Percentiles rank a stretch among this genome's conserved stretches.
These are phyloP conservation scores for Cassiopea andromeda DNA, from an alignment of 30 jellyfish, hydroid and myxozoan genomes.

Conservation along the genomic window DNA sequence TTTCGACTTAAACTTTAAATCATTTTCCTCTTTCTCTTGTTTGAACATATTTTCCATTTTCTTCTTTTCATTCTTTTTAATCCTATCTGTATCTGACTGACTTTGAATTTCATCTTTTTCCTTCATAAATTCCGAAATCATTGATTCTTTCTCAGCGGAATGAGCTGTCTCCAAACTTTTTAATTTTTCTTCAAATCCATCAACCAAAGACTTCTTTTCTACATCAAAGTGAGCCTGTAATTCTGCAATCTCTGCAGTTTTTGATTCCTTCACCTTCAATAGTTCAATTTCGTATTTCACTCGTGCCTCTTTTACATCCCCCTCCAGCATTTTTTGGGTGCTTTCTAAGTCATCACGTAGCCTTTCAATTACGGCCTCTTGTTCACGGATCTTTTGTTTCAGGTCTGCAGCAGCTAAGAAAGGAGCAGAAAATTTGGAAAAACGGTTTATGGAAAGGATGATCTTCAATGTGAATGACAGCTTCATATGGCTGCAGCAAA, in stretches of 20 bases:
- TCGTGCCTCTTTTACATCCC: conserved; percentile 57
- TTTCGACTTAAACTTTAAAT: conserved; percentile 73
- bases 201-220: conserved; percentile 64
- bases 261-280: conserved; percentile 47
- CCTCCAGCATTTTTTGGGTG: conserved; percentile 79
- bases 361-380: conserved; percentile 70
- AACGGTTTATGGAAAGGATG: no score
- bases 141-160: conserved; percentile 61
- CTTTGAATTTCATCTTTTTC: conserved; percentile 69
- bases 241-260: conserved; percentile 72
- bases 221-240: conserved; percentile 58
- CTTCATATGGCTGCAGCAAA: no score
- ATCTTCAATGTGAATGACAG: no score
- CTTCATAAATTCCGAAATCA: conserved; percentile 65
- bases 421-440: no score
- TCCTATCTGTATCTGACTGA: conserved; percentile 72
- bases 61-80: conserved; percentile 62
- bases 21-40: conserved; percentile 93
- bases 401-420: conserved; percentile 76
- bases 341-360: conserved; percentile 80
- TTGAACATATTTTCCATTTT: conserved; percentile 71
- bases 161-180: conserved; percentile 32
- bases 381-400: conserved; percentile 71
- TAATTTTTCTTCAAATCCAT: conserved; percentile 53
- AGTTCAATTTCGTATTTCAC: conserved; percentile 72